Conservation (phyloP, 2,797 vertebrate species). For the Sebastes taczanowskii region DNA sequence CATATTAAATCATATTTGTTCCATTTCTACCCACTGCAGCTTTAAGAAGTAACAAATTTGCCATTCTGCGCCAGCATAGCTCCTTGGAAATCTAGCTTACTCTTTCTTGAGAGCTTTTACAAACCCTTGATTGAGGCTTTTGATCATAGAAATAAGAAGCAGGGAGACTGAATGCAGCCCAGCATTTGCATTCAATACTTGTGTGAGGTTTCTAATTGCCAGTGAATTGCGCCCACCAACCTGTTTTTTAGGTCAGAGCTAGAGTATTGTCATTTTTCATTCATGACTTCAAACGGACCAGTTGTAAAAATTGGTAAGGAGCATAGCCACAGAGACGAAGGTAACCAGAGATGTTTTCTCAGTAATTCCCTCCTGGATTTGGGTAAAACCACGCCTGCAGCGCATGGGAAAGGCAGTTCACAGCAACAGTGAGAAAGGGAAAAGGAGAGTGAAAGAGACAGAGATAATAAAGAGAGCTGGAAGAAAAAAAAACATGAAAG, state of each 20-base stretch:
- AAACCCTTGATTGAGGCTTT: conserved; percentile 20
- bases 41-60: not conserved
- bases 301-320: conserved; percentile 72
- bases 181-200: conserved; percentile 49
- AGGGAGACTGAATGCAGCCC: conserved; percentile 9
- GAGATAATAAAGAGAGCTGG: conserved; percentile 47
- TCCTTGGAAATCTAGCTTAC: not conserved
- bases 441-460: conserved; percentile 41
- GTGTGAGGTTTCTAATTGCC: conserved; percentile 73
- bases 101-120: not conserved
- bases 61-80: not conserved
- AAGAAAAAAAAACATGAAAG: conserved; percentile 19
- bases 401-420: conserved; percentile 65
- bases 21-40: too few relatives aligned
- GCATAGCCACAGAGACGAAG: conserved; percentile 69
- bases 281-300: conserved; percentile 78
- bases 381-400: conserved; percentile 65
- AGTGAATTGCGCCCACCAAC: conserved; percentile 57
- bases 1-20: too few relatives aligned
- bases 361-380: conserved; percentile 70
- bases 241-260: conserved; percentile 55
- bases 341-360: conserved; percentile 83
- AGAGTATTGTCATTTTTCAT: conserved; percentile 79
- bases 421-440: conserved; percentile 50
- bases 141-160: conserved; percentile 31